A percentile compares a stretch with the other conserved stretches of the same genome.
phyloP scores from a whole-genome alignment of 2,888 invertebrate species.

The Pecten maximus region DNA sequence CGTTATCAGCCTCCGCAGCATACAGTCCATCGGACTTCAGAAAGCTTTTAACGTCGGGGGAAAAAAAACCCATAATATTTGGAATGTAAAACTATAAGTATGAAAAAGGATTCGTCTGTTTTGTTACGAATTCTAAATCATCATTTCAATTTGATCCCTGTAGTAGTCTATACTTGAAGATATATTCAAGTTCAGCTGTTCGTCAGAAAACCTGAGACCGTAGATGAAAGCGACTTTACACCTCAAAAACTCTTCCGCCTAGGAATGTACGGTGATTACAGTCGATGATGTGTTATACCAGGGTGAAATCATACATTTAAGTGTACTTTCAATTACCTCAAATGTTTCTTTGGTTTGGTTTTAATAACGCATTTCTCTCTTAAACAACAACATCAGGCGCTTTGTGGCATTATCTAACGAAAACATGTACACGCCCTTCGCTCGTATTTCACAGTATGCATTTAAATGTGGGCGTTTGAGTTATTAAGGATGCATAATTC shows the following conservation, averaged over 20 bases:
- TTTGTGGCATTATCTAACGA: not conserved
- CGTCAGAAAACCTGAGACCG: not conserved
- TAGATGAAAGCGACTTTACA: not conserved
- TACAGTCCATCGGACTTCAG: no score
- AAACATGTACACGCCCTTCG: conserved; percentile 1
- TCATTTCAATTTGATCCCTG: not conserved
- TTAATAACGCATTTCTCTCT: not conserved
- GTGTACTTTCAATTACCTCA: not conserved
- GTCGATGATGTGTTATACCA: not conserved
- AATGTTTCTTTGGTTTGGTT: not conserved
- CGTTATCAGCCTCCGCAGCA: no score
- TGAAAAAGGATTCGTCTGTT: not conserved
- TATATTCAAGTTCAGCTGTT: not conserved
- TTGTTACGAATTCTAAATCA: not conserved
- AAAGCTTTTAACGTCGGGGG: no score
- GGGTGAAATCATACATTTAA: not conserved
- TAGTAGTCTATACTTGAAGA: not conserved
- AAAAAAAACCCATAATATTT: not conserved
- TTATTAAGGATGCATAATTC: not conserved
- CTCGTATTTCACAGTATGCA: not conserved
- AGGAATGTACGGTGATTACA: not conserved
- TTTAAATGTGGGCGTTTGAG: conserved; percentile 10
- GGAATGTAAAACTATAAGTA: not conserved
- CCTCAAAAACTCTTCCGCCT: not conserved
- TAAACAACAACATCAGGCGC: not conserved